A percentile compares a stretch with the other conserved stretches of the same genome.
These are phyloP conservation scores for Brachionus rotundiformis DNA, from an alignment of 1,140 invertebrate genomes.

Conservation along the genomic window DNA sequence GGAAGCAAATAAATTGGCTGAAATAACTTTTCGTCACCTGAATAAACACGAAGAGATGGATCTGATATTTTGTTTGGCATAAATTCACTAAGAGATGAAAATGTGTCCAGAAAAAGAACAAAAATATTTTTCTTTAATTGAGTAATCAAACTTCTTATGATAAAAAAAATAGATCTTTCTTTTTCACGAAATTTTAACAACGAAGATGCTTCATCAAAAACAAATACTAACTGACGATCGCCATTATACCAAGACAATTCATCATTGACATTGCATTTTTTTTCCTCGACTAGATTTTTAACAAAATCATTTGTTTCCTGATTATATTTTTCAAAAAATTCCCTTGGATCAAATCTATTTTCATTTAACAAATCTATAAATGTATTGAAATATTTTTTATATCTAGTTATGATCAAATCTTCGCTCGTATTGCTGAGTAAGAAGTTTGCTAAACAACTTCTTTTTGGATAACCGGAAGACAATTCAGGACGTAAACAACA, in stretches of 20 bases:
- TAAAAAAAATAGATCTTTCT: not conserved
- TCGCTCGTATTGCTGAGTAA: not conserved
- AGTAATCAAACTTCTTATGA: constrained; percentile 6
- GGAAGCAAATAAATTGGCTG: constrained; percentile 14
- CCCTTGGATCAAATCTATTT: not conserved
- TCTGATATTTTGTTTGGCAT: not conserved
- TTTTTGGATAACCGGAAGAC: not conserved
- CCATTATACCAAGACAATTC: not conserved
- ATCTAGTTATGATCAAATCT: not conserved
- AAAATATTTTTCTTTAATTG: constrained; percentile 1
- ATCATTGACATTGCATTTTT: not conserved
- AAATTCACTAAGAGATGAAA: not conserved
- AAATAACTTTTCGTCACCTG: not conserved
- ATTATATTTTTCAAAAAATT: not conserved
- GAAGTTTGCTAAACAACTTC: constrained; percentile 11
- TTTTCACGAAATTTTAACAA: not conserved
- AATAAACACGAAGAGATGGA: not conserved
- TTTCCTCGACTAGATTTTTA: not conserved
- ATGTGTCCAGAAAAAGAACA: constrained; percentile 26
- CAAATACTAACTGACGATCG: not conserved
- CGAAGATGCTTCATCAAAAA: not conserved
- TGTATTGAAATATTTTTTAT: not conserved
- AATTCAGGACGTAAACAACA: not conserved
- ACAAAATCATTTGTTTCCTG: not conserved
- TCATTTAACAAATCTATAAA: not conserved